Conservation (phyloP, 2,888 invertebrate genomes). For the Ryuthela nishihirai region DNA sequence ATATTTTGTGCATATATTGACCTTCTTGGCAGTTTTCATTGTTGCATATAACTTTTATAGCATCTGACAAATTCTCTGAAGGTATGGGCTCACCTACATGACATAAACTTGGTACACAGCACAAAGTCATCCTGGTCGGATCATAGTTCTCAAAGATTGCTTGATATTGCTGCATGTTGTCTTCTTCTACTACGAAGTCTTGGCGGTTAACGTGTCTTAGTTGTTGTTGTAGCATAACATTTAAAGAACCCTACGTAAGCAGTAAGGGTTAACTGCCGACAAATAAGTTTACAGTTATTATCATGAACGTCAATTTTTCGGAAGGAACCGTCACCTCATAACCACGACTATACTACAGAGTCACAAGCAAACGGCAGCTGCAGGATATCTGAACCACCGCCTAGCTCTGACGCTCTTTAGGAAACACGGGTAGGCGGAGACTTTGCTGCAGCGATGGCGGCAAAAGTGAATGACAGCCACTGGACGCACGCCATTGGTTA, state of each 20-base stretch:
- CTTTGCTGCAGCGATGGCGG: too few relatives aligned
- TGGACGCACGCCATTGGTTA: too few relatives aligned
- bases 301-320: neutral
- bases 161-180: constrained; percentile 28
- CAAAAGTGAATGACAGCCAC: too few relatives aligned
- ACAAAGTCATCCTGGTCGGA: constrained; percentile 48
- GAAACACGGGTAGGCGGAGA: too few relatives aligned
- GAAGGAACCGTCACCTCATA: neutral
- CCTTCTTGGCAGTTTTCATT: constrained; percentile 86
- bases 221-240: neutral
- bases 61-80: constrained; percentile 68
- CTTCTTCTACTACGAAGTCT: neutral
- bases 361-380: neutral
- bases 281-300: neutral
- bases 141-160: constrained; percentile 29
- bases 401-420: too few relatives aligned
- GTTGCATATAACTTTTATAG: constrained; percentile 87
- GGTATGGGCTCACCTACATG: constrained; percentile 40
- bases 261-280: neutral
- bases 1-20: constrained; percentile 92
- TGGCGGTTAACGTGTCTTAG: neutral
- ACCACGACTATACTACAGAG: too few relatives aligned
- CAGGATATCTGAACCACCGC: neutral
- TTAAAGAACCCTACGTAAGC: constrained; percentile 1
- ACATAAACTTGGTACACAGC: constrained; percentile 71